Evolutionary conservation across 2,888 invertebrate genomes (phyloP).

Genomic region (Drosophila vallismaia): DNA sequence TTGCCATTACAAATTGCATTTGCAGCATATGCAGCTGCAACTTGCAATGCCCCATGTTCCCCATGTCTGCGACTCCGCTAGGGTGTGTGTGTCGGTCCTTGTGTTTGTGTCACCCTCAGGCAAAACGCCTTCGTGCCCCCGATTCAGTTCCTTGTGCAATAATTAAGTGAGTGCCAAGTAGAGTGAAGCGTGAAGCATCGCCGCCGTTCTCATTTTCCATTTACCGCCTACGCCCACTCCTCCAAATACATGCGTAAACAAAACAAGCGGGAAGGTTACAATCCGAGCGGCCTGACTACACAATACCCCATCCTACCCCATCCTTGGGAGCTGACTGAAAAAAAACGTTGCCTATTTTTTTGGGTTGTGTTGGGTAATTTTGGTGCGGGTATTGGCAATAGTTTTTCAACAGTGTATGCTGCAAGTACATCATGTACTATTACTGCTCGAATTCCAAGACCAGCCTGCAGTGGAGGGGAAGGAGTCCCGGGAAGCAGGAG

Average conservation of each 20-base stretch:
- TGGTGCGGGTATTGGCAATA: background rate
- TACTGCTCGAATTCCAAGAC: background rate
- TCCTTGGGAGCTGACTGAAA: background rate
- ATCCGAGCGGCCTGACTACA: background rate
- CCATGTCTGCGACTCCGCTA: conserved; percentile 14
- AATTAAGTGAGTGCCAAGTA: conserved; percentile 76
- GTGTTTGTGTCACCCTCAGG: conserved; percentile 16
- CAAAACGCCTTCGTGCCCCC: conserved; percentile 66
- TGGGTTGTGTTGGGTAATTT: background rate
- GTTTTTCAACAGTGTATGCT: background rate
- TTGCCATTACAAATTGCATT: conserved; percentile 36
- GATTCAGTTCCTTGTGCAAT: conserved; percentile 73
- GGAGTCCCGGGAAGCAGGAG: background rate
- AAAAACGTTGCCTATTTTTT: background rate
- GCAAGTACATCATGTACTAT: background rate
- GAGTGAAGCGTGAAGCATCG: conserved; percentile 72
- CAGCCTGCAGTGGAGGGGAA: background rate
- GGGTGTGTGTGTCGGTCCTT: background rate
- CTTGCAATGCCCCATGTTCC: conserved; percentile 23
- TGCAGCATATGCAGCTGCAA: conserved; percentile 26
- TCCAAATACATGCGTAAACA: conserved; percentile 68
- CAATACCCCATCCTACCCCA: background rate
- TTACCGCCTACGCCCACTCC: conserved; percentile 44
- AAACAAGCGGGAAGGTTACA: conserved; percentile 35
- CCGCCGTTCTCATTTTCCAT: conserved; percentile 60